A percentile compares a stretch with the other conserved stretches of the same genome.
phyloP scores from a whole-genome alignment of 2,888 invertebrate species.

The Rhogogaster chlorosoma region DNA sequence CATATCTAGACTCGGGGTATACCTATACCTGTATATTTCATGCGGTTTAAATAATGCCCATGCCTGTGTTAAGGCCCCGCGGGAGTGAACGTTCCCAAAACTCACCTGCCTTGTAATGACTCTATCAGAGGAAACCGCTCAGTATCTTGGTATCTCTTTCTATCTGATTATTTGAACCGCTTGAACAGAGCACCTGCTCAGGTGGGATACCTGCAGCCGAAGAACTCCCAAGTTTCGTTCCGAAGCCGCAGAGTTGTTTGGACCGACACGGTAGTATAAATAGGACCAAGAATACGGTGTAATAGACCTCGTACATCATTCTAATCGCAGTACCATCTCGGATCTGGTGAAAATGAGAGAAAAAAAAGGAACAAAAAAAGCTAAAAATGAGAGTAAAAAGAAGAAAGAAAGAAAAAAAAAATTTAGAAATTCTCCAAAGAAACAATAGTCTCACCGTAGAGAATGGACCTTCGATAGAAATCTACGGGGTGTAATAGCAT shows the following conservation, averaged over 20 bases:
- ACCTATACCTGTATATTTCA: neutral
- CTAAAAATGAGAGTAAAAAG: neutral
- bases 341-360: neutral
- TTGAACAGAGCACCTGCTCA: conserved; percentile 25
- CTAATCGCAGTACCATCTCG: conserved; percentile 50
- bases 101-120: conserved; percentile 69
- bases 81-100: conserved; percentile 51
- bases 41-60: conserved; percentile 40
- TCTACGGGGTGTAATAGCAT: conserved; percentile 39
- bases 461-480: conserved; percentile 25
- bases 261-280: conserved; percentile 26
- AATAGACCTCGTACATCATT: conserved; percentile 53
- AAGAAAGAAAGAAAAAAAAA: neutral
- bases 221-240: conserved; percentile 32
- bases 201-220: neutral
- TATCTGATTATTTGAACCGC: conserved; percentile 38
- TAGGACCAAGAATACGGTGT: conserved; percentile 43
- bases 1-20: neutral
- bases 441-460: conserved; percentile 36
- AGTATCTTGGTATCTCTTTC: conserved; percentile 42
- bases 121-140: conserved; percentile 61
- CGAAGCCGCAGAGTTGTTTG: neutral
- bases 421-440: neutral
- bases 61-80: conserved; percentile 14
- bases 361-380: neutral